phyloP scores from a whole-genome alignment of 2,797 vertebrate species.

The Chiroxiphia lanceolata region DNA sequence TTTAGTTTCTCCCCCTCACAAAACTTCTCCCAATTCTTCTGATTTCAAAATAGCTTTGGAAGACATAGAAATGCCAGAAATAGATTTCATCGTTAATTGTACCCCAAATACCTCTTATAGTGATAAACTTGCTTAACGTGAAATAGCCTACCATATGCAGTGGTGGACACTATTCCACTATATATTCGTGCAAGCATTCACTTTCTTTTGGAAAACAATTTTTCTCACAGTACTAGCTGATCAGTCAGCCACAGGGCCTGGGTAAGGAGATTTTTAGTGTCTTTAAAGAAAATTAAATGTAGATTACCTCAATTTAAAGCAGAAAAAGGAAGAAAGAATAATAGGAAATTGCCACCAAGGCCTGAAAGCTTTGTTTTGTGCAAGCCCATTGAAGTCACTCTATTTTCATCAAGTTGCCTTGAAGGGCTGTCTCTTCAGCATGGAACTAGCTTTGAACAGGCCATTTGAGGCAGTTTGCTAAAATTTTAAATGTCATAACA shows the following conservation, averaged over 20 bases:
- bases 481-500: neutral
- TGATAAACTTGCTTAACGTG: neutral
- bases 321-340: neutral
- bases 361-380: neutral
- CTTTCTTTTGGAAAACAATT: neutral
- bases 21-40: neutral
- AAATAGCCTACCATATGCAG: neutral
- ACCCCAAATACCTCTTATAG: neutral
- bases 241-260: neutral
- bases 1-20: neutral
- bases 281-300: neutral
- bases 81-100: neutral
- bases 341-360: neutral
- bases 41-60: neutral
- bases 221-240: neutral
- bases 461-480: accelerated
- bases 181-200: accelerated
- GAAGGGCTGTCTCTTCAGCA: neutral
- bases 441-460: neutral
- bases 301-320: neutral
- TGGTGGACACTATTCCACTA: neutral
- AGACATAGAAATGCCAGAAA: neutral
- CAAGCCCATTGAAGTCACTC: neutral
- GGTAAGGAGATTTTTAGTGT: neutral
- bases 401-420: neutral